A percentile compares a stretch with the other conserved stretches of the same genome.
Evolutionary conservation across 2,888 invertebrate genomes (phyloP).

Genomic region (Caradrina kadenii): DNA sequence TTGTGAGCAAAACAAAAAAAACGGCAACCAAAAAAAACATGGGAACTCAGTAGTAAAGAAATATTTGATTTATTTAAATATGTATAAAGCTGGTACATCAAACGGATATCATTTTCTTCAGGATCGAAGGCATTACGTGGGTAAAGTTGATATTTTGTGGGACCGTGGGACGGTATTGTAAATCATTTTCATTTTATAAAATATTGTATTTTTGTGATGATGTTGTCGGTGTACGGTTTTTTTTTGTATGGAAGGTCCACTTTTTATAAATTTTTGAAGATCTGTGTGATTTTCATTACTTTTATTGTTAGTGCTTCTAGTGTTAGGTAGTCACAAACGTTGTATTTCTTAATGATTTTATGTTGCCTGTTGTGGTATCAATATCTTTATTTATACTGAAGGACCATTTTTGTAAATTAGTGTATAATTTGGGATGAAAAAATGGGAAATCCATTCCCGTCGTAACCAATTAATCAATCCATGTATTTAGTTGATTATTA

Average conservation of each 20-base stretch:
- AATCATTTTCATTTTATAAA: conserved; percentile 57
- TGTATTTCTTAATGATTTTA: not conserved
- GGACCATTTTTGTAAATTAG: too few relatives aligned
- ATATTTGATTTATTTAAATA: conserved; percentile 77
- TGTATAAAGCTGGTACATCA: conserved; percentile 73
- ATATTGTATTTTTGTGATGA: conserved; percentile 18
- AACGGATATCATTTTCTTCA: conserved; percentile 69
- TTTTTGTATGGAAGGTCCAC: not conserved
- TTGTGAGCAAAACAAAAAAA: conserved; percentile 43
- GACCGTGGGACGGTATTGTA: conserved; percentile 36
- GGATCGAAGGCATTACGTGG: conserved; percentile 62
- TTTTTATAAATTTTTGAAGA: not conserved
- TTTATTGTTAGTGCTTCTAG: not conserved
- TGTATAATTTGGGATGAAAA: too few relatives aligned
- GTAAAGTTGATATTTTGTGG: conserved; percentile 50
- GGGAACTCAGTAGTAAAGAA: conserved; percentile 56
- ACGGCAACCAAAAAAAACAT: conserved; percentile 60
- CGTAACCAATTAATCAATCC: too few relatives aligned
- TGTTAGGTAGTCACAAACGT: not conserved
- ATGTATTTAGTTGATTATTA: too few relatives aligned
- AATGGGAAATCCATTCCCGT: too few relatives aligned
- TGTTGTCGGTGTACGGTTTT: conserved; percentile 1
- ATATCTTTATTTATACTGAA: too few relatives aligned
- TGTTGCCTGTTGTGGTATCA: too few relatives aligned
- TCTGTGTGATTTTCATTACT: not conserved